Evolutionary conservation across 2,888 invertebrate species (phyloP).

Genomic region (Eumerus sabulonum): DNA sequence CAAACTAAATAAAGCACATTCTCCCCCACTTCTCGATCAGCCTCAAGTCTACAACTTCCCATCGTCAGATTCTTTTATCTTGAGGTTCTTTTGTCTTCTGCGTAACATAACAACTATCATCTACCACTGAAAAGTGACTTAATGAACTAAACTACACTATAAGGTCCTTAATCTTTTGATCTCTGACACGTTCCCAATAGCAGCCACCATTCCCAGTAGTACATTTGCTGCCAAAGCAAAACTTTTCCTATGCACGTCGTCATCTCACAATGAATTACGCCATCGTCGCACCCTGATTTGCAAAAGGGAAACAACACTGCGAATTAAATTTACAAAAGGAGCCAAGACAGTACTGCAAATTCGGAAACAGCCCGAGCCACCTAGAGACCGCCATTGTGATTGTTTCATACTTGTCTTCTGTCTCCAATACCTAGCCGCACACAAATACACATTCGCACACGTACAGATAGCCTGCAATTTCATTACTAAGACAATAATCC

Average conservation of each 20-base stretch:
- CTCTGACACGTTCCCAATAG: slow-evolving; percentile 34
- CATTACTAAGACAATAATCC: slow-evolving; percentile 39
- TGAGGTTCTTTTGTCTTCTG: too few species aligned
- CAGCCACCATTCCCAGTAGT: not conserved
- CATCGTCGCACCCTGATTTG: slow-evolving; percentile 26
- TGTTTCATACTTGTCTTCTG: too few species aligned
- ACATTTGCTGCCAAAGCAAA: slow-evolving; percentile 6
- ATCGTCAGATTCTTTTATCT: too few species aligned
- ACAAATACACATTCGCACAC: too few species aligned
- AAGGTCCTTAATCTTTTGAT: slow-evolving; percentile 42
- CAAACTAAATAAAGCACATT: too few species aligned
- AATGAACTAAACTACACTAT: slow-evolving; percentile 28
- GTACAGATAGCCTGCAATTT: slow-evolving; percentile 15
- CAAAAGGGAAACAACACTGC: slow-evolving; percentile 31
- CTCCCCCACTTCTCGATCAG: too few species aligned
- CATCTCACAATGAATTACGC: slow-evolving; percentile 15
- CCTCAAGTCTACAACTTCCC: too few species aligned
- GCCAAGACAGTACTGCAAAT: not conserved
- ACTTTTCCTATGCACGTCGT: slow-evolving; percentile 21
- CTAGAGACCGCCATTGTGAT: too few species aligned
- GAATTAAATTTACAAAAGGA: slow-evolving; percentile 30
- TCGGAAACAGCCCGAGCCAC: too few species aligned
- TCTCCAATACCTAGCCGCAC: not conserved
- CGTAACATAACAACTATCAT: slow-evolving; percentile 19
- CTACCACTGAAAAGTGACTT: slow-evolving; percentile 33